Base-by-base conservation (phyloP, 2,113 vertebrate genomes). In the Eonycteris spelaea region DNA sequence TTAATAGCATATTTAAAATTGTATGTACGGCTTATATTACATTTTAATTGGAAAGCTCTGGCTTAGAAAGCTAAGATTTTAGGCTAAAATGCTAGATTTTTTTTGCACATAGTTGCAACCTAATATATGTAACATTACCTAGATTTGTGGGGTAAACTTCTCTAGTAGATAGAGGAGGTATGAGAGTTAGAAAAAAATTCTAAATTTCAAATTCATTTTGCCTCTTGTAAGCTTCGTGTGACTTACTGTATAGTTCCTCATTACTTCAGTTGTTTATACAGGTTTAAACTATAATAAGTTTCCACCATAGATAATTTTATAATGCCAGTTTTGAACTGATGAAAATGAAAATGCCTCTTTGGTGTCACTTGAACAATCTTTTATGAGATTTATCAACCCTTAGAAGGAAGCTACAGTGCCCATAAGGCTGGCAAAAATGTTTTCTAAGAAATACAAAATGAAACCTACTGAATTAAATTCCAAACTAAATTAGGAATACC, bases 401-500 rank as follows among this genome's bases (percentile, higher is more conserved):
- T 43, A 89, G 24, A 74, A 91, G 78, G 51, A 89, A 67, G 57
- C 73, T 48, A 33, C 43, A 59, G 26, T 86, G 68, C 65, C 63
- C 67, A 28, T 26, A 73, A 85, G 73, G 18, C 92, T 57, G 68
- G 14, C 35, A 90, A 92, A 82, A 92, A 87, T 80, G 51, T 94
- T 96, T 88, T 89, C 93, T 88, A 95, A 94, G 73, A 96, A 89
- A 89, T 73, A 14, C 68, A 91, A 95, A 96, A 83, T 65, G 82
- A 55, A 95, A 86, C 86, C 71, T 86, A 91, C 77, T 74, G 53
- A 95, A 96, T 95, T 96, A 91, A 86, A 94, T 91, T 96, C 68
- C 93, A 91, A 94, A 86, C 82, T 86, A 97, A 97, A 91, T 97
- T 95, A 91, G 68, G 82, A 95, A 97, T 83, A 79, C 30, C 91